phyloP scores from a whole-genome alignment of 2,888 invertebrate species.

The Octodonta nipae region DNA sequence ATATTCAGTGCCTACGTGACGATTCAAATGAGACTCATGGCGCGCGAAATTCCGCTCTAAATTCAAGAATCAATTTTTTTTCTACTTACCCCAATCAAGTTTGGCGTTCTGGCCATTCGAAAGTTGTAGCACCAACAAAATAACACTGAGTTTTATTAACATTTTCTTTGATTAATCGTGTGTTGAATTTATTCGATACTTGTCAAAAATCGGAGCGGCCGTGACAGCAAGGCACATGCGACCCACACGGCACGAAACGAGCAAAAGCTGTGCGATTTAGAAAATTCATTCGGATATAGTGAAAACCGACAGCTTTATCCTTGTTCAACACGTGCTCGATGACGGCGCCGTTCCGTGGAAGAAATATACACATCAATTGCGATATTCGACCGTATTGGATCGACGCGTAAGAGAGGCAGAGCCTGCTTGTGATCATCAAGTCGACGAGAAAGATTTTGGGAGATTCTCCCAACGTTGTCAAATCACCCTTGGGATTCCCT shows the following conservation, averaged over 20 bases:
- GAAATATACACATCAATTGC: too few species aligned
- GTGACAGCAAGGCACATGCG: conserved; percentile 12
- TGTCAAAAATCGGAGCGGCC: too few species aligned
- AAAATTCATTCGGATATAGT: conserved; percentile 9
- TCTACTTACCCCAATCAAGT: conserved; percentile 27
- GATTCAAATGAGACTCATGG: conserved; percentile 17
- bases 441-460: too few species aligned
- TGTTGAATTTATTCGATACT: too few species aligned
- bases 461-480: too few species aligned
- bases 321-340: conserved; percentile 8
- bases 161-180: too few species aligned
- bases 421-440: too few species aligned
- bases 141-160: conserved; percentile 24
- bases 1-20: conserved; percentile 25
- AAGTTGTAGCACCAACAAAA: conserved; percentile 18
- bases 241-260: conserved; percentile 10
- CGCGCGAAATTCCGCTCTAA: conserved; percentile 21
- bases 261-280: conserved; percentile 9
- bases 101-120: conserved; percentile 9
- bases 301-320: conserved; percentile 5
- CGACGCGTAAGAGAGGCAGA: too few species aligned
- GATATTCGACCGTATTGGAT: too few species aligned
- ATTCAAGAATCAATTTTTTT: conserved; percentile 13
- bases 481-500: too few species aligned
- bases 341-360: too few species aligned